phyloP scores from a whole-genome alignment of 1,140 invertebrate genomes.

The Trialeurodes vaporariorum region DNA sequence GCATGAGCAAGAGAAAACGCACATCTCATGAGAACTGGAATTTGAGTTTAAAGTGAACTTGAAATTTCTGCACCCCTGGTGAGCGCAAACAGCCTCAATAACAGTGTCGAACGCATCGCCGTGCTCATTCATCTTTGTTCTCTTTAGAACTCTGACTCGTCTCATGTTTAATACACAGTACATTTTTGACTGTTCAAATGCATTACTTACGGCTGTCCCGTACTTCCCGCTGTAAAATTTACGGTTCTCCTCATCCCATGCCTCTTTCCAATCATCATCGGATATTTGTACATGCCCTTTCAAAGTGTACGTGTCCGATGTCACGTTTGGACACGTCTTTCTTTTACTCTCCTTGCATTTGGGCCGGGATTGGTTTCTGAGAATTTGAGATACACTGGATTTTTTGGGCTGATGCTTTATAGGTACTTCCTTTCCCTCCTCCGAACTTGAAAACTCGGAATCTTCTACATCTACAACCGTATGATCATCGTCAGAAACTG shows the following conservation, averaged over 20 bases:
- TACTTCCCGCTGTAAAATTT: background rate
- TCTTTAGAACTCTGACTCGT: background rate
- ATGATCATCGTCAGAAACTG: no score
- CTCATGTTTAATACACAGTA: background rate
- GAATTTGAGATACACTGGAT: no score
- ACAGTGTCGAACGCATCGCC: background rate
- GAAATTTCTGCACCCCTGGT: background rate
- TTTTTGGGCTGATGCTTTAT: no score
- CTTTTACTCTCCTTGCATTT: no score
- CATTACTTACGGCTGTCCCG: background rate
- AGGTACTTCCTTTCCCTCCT: no score
- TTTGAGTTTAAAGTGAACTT: background rate
- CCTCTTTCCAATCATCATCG: background rate
- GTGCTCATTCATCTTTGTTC: background rate
- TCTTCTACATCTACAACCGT: no score
- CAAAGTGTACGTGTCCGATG: no score
- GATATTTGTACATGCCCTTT: background rate
- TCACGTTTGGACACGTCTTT: no score
- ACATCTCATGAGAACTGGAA: background rate
- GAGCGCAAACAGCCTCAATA: background rate
- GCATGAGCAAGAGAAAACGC: background rate
- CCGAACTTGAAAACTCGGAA: no score
- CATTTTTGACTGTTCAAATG: background rate
- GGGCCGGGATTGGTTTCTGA: no score
- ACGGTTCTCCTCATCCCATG: background rate